phyloP scores from a whole-genome alignment of 2,797 vertebrate species.

The Rousettus madagascariensis region DNA sequence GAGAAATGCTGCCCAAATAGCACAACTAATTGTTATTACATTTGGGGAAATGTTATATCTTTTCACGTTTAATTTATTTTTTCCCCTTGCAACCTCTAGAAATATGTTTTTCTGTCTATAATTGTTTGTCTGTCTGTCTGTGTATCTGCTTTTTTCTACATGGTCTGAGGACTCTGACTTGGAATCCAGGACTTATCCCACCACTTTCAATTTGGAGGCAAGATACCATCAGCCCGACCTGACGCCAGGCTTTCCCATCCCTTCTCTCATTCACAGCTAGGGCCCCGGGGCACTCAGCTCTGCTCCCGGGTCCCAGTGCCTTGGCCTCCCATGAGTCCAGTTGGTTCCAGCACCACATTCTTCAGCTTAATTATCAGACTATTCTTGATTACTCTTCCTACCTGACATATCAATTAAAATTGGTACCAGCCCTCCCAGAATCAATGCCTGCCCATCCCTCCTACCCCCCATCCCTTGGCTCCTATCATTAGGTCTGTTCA shows the following conservation, averaged over 20 bases:
- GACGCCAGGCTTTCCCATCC: not conserved
- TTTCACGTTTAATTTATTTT: not conserved
- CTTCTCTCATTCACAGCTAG: not conserved
- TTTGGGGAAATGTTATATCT: constrained; percentile 3
- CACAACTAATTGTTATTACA: not conserved
- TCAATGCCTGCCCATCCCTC: too few species aligned
- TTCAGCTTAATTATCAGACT: not conserved
- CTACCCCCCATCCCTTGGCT: not conserved
- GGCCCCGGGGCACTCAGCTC: not conserved
- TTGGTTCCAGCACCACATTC: fast-evolving
- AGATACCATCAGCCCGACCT: not conserved
- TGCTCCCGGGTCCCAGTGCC: fast-evolving
- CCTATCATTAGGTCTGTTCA: not conserved
- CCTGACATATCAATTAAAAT: not conserved
- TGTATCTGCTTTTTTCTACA: not conserved
- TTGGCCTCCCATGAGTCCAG: not conserved
- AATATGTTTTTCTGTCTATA: not conserved
- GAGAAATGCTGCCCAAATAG: not conserved
- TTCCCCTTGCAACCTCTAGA: not conserved
- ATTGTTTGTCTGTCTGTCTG: not conserved
- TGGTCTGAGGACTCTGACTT: not conserved
- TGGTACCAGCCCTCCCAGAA: not conserved
- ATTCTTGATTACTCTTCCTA: not conserved
- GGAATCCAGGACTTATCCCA: not conserved
- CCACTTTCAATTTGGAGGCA: not conserved